Percentiles rank a stretch among this genome's conserved stretches.
These are phyloP conservation scores for Lepidostoma basale DNA, from an alignment of 1,140 invertebrate genomes.

Conservation along the genomic window DNA sequence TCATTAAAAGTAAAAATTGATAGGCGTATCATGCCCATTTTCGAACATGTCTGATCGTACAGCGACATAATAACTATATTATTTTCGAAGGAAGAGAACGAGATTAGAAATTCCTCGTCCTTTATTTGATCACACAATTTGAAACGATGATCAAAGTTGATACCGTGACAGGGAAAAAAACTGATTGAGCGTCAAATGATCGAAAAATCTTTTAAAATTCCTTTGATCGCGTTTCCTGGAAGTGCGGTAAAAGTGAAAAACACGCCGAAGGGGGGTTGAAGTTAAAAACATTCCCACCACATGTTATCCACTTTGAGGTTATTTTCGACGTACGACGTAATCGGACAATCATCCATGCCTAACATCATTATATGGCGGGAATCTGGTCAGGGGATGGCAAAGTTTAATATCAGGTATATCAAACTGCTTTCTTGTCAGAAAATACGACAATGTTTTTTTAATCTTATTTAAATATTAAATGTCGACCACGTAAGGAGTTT, in stretches of 20 bases:
- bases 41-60: no score
- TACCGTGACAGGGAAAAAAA: slow-evolving; percentile 16
- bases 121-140: slow-evolving; percentile 22
- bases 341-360: slow-evolving; percentile 41
- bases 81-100: background rate
- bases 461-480: no score
- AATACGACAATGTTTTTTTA: no score
- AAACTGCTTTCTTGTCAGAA: no score
- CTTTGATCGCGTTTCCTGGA: slow-evolving; percentile 22
- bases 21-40: no score
- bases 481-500: no score
- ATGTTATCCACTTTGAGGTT: slow-evolving; percentile 30
- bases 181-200: slow-evolving; percentile 24
- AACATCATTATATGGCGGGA: slow-evolving; percentile 39
- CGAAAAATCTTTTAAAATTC: slow-evolving; percentile 29
- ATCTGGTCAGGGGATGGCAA: background rate
- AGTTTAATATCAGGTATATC: no score
- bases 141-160: slow-evolving; percentile 18
- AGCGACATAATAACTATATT: no score
- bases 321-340: slow-evolving; percentile 31
- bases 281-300: slow-evolving; percentile 21
- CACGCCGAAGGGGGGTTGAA: background rate
- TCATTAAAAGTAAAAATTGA: no score
- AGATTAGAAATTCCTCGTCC: slow-evolving; percentile 3
- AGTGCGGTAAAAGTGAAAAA: slow-evolving; percentile 14